Percentiles rank a stretch among this genome's conserved stretches.
phyloP scores from a whole-genome alignment of 2,797 vertebrate species.

The Hyperoplus lanceolatus region DNA sequence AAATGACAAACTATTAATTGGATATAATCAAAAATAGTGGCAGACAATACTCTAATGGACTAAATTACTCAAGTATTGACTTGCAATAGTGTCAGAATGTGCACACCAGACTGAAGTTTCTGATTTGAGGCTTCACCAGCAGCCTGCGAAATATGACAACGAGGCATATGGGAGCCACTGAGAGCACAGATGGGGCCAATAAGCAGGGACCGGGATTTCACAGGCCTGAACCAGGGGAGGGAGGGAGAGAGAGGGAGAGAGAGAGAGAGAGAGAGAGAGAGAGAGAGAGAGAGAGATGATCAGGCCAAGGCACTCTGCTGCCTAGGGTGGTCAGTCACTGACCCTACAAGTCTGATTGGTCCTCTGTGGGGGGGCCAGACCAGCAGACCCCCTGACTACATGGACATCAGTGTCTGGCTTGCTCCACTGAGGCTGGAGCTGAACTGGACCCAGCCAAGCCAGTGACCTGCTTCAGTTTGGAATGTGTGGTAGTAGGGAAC shows the following conservation, averaged over 20 bases:
- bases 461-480: slow-evolving; percentile 82
- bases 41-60: neutral
- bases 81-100: slow-evolving; percentile 21
- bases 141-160: slow-evolving; percentile 68
- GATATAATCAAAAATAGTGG: neutral
- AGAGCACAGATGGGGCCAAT: slow-evolving; percentile 82
- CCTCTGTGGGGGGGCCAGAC: slow-evolving; percentile 69
- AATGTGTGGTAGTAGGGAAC: slow-evolving; percentile 36
- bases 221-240: slow-evolving; percentile 77
- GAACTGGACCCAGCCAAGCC: slow-evolving; percentile 71
- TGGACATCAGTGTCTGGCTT: slow-evolving; percentile 78
- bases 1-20: neutral
- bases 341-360: slow-evolving; percentile 84
- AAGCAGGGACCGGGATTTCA: slow-evolving; percentile 64
- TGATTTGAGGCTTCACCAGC: slow-evolving; percentile 72
- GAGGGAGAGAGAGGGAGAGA: slow-evolving; percentile 60
- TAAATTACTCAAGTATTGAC: neutral
- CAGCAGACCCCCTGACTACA: slow-evolving; percentile 73
- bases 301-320: slow-evolving; percentile 77
- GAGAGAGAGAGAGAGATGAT: slow-evolving; percentile 75
- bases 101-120: slow-evolving; percentile 42
- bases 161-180: slow-evolving; percentile 70
- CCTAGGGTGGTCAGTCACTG: slow-evolving; percentile 74
- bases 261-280: slow-evolving; percentile 65
- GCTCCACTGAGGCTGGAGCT: slow-evolving; percentile 79